These are phyloP conservation scores for Oopsacas minuta DNA, from an alignment of 37 sponge, comb jelly and placozoan genomes.

Conservation along the genomic window DNA sequence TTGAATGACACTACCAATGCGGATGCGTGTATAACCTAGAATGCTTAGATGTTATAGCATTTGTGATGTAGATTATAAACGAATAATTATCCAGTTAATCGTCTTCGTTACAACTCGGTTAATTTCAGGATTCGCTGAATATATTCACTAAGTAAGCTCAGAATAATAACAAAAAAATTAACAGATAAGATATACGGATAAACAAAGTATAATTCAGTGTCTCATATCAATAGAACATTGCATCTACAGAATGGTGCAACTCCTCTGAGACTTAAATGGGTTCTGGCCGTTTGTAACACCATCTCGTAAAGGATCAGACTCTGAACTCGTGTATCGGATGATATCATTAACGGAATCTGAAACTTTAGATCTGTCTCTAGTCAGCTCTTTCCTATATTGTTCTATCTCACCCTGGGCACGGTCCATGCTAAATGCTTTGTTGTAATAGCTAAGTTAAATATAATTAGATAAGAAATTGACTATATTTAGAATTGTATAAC, in stretches of 20 bases:
- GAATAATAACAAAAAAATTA: too few relatives aligned
- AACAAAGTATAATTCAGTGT: too few relatives aligned
- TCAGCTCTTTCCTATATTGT: neutral
- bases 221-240: neutral
- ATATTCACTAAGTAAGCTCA: too few relatives aligned
- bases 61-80: too few relatives aligned
- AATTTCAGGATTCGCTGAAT: too few relatives aligned
- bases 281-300: neutral
- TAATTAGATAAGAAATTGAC: neutral
- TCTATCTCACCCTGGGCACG: neutral
- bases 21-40: too few relatives aligned
- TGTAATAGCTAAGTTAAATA: neutral
- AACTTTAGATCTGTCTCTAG: neutral
- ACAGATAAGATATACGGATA: too few relatives aligned
- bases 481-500: neutral
- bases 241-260: neutral
- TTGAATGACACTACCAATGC: too few relatives aligned
- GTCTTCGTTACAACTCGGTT: too few relatives aligned
- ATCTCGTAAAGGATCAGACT: neutral
- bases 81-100: too few relatives aligned
- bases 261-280: neutral
- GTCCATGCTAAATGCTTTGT: neutral
- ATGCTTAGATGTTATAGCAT: too few relatives aligned
- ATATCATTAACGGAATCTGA: neutral
- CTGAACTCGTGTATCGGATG: neutral